Evolutionary conservation across 2,797 vertebrate genomes (phyloP).

Genomic region (Halcyon smyrnensis): DNA sequence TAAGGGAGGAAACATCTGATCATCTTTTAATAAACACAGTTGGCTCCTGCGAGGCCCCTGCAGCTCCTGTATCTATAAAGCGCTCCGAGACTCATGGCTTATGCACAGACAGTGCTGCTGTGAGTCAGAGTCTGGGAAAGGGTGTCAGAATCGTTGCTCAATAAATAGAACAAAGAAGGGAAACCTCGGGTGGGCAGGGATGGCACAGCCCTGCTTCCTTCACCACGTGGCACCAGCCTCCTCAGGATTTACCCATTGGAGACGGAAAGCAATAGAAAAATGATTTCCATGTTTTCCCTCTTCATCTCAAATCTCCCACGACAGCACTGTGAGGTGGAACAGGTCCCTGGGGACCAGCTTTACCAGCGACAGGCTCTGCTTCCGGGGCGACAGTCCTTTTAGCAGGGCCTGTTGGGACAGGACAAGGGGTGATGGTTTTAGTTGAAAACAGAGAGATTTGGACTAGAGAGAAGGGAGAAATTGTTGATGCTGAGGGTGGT

Average conservation of each 20-base stretch:
- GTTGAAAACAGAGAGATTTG: background rate
- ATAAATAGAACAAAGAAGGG: constrained; percentile 59
- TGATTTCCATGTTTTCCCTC: background rate
- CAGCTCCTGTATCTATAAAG: constrained; percentile 28
- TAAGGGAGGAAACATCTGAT: constrained; percentile 55
- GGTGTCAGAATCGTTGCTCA: constrained; percentile 19
- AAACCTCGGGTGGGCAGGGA: constrained; percentile 56
- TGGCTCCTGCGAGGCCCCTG: constrained; percentile 30
- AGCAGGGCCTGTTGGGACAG: background rate
- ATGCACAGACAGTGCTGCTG: background rate
- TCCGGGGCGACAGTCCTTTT: background rate
- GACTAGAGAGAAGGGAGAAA: background rate
- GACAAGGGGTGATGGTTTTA: background rate
- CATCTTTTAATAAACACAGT: constrained; percentile 64
- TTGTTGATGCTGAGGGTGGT: background rate
- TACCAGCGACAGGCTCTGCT: background rate
- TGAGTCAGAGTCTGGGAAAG: constrained; percentile 61
- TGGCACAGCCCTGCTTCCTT: constrained; percentile 22
- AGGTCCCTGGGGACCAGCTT: background rate
- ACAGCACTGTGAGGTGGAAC: background rate
- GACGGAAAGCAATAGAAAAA: background rate
- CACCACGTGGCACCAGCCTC: background rate
- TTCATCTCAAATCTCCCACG: background rate
- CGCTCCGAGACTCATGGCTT: background rate
- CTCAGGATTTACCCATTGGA: background rate